phyloP scores from a whole-genome alignment of 1,140 invertebrate species.

The Eupeodes corollae region DNA sequence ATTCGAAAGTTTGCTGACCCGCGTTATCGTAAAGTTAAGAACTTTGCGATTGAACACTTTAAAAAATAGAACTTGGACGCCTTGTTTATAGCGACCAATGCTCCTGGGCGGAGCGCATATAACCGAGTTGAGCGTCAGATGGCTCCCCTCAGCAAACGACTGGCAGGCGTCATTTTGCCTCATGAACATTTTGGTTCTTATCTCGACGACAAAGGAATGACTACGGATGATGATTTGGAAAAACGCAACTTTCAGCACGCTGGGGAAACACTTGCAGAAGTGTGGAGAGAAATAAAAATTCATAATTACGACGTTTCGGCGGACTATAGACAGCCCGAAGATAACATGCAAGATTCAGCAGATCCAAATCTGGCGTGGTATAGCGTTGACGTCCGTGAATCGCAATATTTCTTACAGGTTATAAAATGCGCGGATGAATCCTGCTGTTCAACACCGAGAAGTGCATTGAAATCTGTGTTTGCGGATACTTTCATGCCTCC shows the following conservation, averaged over 20 bases:
- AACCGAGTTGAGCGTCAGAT: conserved; percentile 1
- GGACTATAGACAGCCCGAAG: no score
- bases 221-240: no score
- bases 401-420: no score
- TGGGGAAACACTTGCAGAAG: neutral
- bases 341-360: no score
- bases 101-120: no score
- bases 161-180: neutral
- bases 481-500: neutral
- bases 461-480: no score
- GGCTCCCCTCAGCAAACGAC: no score
- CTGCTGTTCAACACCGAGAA: neutral
- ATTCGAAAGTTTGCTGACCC: no score
- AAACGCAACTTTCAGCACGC: no score
- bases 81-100: conserved; percentile 35
- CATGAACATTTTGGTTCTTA: neutral
- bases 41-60: conserved; percentile 11
- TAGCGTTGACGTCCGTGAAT: no score
- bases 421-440: conserved; percentile 1
- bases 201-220: neutral
- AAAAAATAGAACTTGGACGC: conserved; percentile 25
- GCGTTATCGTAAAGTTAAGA: conserved; percentile 9
- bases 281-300: neutral
- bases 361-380: no score
- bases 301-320: neutral